Base-by-base conservation (phyloP, 2,888 invertebrate species). In the Morinoia aosen region DNA sequence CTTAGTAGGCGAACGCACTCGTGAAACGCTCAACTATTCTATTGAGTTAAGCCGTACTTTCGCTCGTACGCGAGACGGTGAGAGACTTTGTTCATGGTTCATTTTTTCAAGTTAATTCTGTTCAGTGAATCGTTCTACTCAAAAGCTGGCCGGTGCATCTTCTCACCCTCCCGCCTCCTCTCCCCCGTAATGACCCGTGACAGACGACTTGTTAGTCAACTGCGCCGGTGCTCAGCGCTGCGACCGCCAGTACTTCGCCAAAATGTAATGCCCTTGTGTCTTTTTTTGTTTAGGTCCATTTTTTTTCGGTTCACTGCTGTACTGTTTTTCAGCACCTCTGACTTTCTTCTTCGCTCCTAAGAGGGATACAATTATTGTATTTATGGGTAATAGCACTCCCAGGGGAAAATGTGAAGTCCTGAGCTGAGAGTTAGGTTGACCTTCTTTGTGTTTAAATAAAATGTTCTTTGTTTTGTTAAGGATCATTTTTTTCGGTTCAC, bases 181-280 rank as follows among this genome's bases (percentile, higher is more conserved):
- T 58, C 48, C 48, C 93, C 57, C 40, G 8, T 93, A 93, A 93
- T 93, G 93, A 33, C 25, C 57, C 93, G 93, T 93, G 93, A 93
- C 93, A 93, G 93, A 25, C 58, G 33, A 93, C 58, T 93, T 93
- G 93, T 93, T 93, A 57, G 93, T 40, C 90, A 40, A 48, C 14
- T 57, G 12, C 56, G 88, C 88, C 33, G 39, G 88, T 19, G 88
- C 14, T 39, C 90, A 39, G 39, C 39, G 40, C 40, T 14, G 12
- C 76, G 19, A 76, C 76, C 76, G 76, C 19, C 76, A 16, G 76
- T 76, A 76, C 76, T 76, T 76, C 25, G 76, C 25, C 76, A 33
- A 76, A 33, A 76, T 14, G 76, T 76, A 33, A 33, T 76, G 16
- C 76, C 25, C 76, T 76, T 76, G 8, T 76, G 48, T 48, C 3